phyloP scores from a whole-genome alignment of 2,797 vertebrate genomes.

The Lepilemur septentrionalis region DNA sequence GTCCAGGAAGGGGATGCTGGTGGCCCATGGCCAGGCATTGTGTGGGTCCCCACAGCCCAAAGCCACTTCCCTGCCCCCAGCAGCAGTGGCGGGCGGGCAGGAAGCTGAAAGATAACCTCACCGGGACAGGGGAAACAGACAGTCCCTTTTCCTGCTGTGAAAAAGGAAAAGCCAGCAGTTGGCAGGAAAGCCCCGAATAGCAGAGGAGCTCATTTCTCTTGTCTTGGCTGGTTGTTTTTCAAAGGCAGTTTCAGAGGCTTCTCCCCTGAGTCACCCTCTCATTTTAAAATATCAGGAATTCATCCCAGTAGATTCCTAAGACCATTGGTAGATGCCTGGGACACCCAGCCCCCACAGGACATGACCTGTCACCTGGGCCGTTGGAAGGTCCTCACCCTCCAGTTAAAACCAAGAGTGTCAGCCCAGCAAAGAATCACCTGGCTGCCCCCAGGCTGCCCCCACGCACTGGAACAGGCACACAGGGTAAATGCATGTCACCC shows the following conservation, averaged over 20 bases:
- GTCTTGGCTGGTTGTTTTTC: slow-evolving; percentile 11
- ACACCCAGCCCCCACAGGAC: neutral
- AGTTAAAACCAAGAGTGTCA: neutral
- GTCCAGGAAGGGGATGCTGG: slow-evolving; percentile 18
- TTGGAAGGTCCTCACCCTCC: neutral
- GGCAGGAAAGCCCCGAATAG: slow-evolving; percentile 37
- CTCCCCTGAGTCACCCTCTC: neutral
- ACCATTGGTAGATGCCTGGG: neutral
- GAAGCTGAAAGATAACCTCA: neutral
- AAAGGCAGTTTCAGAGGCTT: neutral
- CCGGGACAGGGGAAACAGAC: neutral
- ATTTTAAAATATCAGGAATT: neutral
- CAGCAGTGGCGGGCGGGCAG: neutral
- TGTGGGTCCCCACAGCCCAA: slow-evolving; percentile 1
- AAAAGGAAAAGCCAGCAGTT: neutral
- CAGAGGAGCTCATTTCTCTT: neutral
- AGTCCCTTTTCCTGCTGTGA: neutral
- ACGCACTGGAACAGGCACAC: neutral
- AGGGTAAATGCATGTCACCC: neutral
- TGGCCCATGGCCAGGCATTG: slow-evolving; percentile 66
- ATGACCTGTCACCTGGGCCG: neutral
- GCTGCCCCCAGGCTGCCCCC: neutral
- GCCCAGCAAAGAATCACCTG: neutral
- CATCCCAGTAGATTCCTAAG: neutral
- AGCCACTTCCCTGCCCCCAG: neutral